These are phyloP conservation scores for Cololabis saira DNA, from an alignment of 2,113 vertebrate genomes.

Conservation along the genomic window DNA sequence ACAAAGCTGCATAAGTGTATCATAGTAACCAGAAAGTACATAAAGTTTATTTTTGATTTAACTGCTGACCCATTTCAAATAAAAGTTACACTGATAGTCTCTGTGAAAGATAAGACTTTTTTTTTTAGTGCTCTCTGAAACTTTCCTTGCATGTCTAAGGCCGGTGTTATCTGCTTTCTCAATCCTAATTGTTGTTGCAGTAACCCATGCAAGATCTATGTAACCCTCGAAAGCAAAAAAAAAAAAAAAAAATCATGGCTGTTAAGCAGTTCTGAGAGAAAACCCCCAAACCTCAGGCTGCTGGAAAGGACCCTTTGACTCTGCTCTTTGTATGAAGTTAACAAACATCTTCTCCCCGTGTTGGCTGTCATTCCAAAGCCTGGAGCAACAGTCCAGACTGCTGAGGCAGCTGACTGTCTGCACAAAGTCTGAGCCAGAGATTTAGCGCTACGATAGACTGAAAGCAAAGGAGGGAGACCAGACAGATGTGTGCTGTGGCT, in stretches of 20 bases:
- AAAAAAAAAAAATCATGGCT: background rate
- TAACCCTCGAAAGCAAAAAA: constrained; percentile 13
- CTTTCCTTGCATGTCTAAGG: constrained; percentile 1
- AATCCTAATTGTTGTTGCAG: background rate
- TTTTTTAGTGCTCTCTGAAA: constrained; percentile 15
- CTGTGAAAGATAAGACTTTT: constrained; percentile 10
- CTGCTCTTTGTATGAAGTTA: constrained; percentile 41
- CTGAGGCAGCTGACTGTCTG: constrained; percentile 65
- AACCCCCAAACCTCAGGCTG: background rate
- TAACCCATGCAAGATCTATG: constrained; percentile 3
- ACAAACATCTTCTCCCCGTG: constrained; percentile 54
- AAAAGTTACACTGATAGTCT: constrained; percentile 1
- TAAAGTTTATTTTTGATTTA: constrained; percentile 1
- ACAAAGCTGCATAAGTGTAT: background rate
- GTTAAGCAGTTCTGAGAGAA: background rate
- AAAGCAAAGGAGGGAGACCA: constrained; percentile 47
- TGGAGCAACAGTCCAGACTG: constrained; percentile 67
- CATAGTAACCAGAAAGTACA: constrained; percentile 1
- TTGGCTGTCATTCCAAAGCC: constrained; percentile 57
- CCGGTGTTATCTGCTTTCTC: background rate
- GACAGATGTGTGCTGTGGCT: constrained; percentile 57
- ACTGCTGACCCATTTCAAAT: constrained; percentile 47
- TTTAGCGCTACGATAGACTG: constrained; percentile 46
- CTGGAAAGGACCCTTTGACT: constrained; percentile 13
- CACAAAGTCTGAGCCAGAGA: constrained; percentile 66